Evolutionary conservation across 2,888 invertebrate genomes (phyloP), one percentile per base, ranked within the genome.

Genomic region (Trichogramma dendrolimi): DNA sequence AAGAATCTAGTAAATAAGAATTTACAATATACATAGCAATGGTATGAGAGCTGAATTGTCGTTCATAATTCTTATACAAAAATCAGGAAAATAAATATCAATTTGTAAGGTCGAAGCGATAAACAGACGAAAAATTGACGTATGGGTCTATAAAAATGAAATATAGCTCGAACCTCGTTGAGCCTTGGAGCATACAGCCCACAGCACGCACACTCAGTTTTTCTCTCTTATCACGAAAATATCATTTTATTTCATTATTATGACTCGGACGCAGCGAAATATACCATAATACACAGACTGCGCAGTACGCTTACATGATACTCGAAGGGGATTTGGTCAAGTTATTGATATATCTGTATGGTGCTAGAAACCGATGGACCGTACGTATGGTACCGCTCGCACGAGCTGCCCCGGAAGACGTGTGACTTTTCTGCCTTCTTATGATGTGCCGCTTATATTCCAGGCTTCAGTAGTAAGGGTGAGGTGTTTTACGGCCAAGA

Each of bases 191-290:
- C 27, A 27, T 27, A 27, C 27, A 27, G 27, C 27, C 27, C 27
- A 3, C 27, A 27, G 27, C 27, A 27, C 27, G 27, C 27, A 27
- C 27, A 27, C 27, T 27, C 27, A 3, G 64, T 64, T 61, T 63
- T 27, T 27, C 27, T 27, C 59, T 61, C 68, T 67, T 71, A 70
- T 69, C 69, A 65, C 48, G 56, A 67, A 73, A 78, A 78, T 78
- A 77, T 78, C 78, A 78, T 78, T 79, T 78, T 77, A 77, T 79
- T 78, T 79, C 78, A 77, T 78, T 27, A 27, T 78, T 78, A 78
- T 77, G 71, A 71, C 72, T 63, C 51, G 49, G 58, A 61, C 62
- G 66, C 63, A 63, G 64, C 62, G 47, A 57, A 55, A 41, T 47
- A 49, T 59, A 56, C 14, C 48, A 49, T 43, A n/a, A 60, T 61